These are phyloP conservation scores for Cynaeus angustus DNA, from an alignment of 2,888 invertebrate genomes.

Conservation along the genomic window DNA sequence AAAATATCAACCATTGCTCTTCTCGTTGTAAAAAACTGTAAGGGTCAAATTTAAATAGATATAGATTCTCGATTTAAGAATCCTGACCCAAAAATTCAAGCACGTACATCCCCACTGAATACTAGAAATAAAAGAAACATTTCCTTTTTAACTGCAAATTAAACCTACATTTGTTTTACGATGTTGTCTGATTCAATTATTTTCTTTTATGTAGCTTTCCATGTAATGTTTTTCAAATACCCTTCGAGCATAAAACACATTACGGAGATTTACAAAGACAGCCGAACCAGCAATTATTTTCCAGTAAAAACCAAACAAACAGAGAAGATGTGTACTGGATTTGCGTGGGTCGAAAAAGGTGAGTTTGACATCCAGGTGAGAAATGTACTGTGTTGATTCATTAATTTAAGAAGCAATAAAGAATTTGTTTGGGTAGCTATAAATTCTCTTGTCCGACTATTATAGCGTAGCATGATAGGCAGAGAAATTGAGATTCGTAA, in stretches of 20 bases:
- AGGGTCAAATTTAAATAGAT: conserved; percentile 52
- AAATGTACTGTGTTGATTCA: conserved; percentile 36
- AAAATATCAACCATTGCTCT: conserved; percentile 38
- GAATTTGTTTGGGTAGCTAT: conserved; percentile 16
- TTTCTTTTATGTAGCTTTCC: conserved; percentile 60
- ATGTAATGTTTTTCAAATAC: conserved; percentile 56
- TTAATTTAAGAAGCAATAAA: conserved; percentile 36
- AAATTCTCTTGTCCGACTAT: conserved; percentile 8
- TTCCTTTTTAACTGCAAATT: conserved; percentile 66
- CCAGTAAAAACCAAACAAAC: conserved; percentile 43
- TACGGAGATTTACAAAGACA: conserved; percentile 42
- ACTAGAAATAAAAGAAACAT: conserved; percentile 61
- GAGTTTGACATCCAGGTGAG: conserved; percentile 28
- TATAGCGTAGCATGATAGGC: neutral
- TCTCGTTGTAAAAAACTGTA: conserved; percentile 32
- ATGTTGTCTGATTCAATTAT: conserved; percentile 65
- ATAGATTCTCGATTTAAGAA: conserved; percentile 48
- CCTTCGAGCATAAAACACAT: conserved; percentile 40
- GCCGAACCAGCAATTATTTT: conserved; percentile 34
- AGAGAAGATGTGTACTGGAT: conserved; percentile 27
- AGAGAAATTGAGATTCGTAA: too few relatives aligned
- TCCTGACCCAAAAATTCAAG: conserved; percentile 47
- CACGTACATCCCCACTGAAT: conserved; percentile 60
- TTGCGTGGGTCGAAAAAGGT: conserved; percentile 29
- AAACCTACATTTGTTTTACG: conserved; percentile 65